Base-by-base conservation (phyloP, 2,888 invertebrate genomes). In the Dexiosoma caninum region DNA sequence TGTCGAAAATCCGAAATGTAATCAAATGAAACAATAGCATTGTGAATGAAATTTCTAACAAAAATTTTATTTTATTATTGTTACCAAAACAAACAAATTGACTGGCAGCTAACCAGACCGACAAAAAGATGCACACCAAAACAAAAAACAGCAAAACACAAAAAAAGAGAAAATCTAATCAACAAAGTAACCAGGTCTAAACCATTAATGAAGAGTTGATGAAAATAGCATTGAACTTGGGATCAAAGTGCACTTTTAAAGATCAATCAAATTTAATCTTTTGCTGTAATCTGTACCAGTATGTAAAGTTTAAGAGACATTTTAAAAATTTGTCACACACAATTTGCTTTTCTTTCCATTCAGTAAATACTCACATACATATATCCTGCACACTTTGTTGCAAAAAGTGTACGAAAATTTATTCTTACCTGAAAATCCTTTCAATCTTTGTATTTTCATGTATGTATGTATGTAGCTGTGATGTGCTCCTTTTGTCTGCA, bases 1-100 rank as follows among this genome's bases (percentile, higher is more conserved):
- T 81, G 81, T 81, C 72, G 57, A 72, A 81, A 77, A 72, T 77
- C 72, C 55, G 9, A 72, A 76, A 72, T 74, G 57, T 69, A 64
- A 74, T 57, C 72, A 77, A 77, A 71, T 40, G 6, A 57, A 64
- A 71, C 64, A 77, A 77, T 71, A 35, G 64, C 49, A 49, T 71
- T 74, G 74, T 59, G 19, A 77, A 81, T 49, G 35, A 37, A 55
- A 51, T 60, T 46, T 42, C 42, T 37, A 71, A 72, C 55, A 69
- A 81, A 69, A 57, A 57, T 62, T 44, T 74, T 78, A 49, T 62
- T 46, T 60, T 78, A 49, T 62, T 46, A 62, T 62, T 62, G 51
- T 62, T 49, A 2, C 30, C 21, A 64, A 55, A 62, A 27, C 37
- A 71, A 77, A 75, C 53, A 78, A 77, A 77, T 46, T 70, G 23